Conservation (phyloP, 2,888 invertebrate species). For the Aporophyla nigra region DNA sequence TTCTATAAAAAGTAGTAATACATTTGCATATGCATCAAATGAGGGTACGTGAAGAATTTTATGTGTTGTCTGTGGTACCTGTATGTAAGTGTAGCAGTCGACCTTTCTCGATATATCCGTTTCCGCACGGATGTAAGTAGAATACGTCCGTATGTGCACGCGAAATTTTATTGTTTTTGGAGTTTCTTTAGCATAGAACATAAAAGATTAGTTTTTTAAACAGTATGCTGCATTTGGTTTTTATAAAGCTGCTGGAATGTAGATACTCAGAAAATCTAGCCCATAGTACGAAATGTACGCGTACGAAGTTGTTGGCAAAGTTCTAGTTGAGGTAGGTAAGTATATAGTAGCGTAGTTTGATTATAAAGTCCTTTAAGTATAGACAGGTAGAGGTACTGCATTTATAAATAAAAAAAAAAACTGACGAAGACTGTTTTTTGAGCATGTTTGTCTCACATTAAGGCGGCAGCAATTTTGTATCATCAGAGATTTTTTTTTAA, state of each 20-base stretch:
- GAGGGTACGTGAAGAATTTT: conserved; percentile 50
- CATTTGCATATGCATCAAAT: conserved; percentile 52
- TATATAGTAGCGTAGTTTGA: neutral
- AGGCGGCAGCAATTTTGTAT: conserved; percentile 30
- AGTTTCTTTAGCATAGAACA: conserved; percentile 25
- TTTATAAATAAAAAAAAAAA: too few species aligned
- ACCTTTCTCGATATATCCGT: conserved; percentile 70
- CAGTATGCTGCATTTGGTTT: too few species aligned
- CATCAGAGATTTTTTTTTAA: conserved; percentile 28
- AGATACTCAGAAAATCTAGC: too few species aligned
- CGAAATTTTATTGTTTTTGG: conserved; percentile 47
- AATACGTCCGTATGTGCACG: conserved; percentile 21
- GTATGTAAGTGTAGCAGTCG: conserved; percentile 63
- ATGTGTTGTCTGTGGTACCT: conserved; percentile 30
- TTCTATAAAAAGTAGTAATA: conserved; percentile 29
- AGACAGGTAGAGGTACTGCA: neutral
- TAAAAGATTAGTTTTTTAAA: neutral
- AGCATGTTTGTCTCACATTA: neutral
- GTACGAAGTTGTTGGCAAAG: neutral
- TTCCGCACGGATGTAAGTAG: conserved; percentile 74
- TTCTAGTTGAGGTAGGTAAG: neutral
- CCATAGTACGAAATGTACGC: neutral
- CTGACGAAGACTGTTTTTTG: neutral
- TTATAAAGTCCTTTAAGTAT: neutral
- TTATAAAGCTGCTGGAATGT: neutral